phyloP scores from a whole-genome alignment of 1,140 invertebrate species.

The Aphis gossypii region DNA sequence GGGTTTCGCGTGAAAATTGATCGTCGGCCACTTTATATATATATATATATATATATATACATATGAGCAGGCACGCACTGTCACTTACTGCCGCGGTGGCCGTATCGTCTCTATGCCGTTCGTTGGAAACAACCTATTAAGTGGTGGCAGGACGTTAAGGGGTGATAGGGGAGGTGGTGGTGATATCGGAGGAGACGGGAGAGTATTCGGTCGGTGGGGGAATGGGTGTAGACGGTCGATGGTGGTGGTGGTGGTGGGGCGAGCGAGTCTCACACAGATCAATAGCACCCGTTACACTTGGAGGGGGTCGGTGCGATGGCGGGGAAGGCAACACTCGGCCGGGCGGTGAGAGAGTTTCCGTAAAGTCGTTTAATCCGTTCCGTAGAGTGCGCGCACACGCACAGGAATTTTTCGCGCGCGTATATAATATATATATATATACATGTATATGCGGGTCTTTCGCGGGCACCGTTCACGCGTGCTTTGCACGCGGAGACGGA shows the following conservation, averaged over 20 bases:
- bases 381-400: neutral
- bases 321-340: neutral
- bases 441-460: neutral
- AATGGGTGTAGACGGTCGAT: neutral
- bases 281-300: constrained; percentile 21
- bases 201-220: neutral
- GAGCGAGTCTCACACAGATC: constrained; percentile 3
- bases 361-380: constrained; percentile 13
- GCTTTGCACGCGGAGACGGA: neutral
- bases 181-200: neutral
- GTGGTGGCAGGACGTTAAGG: neutral
- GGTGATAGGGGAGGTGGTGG: neutral
- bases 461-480: neutral
- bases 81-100: neutral
- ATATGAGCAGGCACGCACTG: neutral
- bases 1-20: neutral
- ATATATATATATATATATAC: too few relatives aligned
- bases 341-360: neutral
- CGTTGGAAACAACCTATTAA: neutral
- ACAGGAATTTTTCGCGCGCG: neutral
- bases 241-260: neutral
- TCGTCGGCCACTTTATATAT: neutral
- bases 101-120: neutral
- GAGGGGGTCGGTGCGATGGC: neutral
- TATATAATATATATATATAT: neutral